phyloP scores from a whole-genome alignment of 1,140 invertebrate genomes.

The Pachyrhynchus sulphureomaculatus region DNA sequence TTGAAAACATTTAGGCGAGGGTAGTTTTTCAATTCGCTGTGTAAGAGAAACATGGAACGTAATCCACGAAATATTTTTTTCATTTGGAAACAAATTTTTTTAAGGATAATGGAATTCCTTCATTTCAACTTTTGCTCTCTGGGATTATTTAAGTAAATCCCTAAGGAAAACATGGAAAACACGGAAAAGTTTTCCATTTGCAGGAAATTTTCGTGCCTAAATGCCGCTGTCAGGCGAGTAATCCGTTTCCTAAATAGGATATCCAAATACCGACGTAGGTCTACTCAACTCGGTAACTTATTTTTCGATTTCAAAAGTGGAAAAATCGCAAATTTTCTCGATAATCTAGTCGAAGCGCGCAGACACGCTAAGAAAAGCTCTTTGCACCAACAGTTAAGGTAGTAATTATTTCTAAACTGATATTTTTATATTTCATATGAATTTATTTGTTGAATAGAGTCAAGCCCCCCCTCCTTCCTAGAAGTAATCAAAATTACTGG shows the following conservation, averaged over 20 bases:
- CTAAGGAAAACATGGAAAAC: background rate
- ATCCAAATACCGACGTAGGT: background rate
- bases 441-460: no score
- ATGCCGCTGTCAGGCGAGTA: background rate
- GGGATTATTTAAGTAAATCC: background rate
- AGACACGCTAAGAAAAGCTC: no score
- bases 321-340: background rate
- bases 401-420: no score
- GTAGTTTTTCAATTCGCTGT: no score
- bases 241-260: slow-evolving; percentile 2
- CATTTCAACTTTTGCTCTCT: background rate
- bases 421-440: no score
- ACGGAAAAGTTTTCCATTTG: slow-evolving; percentile 4
- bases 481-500: no score
- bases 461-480: no score
- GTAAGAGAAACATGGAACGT: no score
- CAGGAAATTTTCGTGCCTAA: background rate
- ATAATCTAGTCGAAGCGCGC: background rate
- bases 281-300: background rate
- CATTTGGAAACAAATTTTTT: background rate
- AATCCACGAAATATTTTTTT: background rate
- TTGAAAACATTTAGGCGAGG: no score
- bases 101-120: background rate
- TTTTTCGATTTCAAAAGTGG: slow-evolving; percentile 2
- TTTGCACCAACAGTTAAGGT: background rate